A percentile compares a stretch with the other conserved stretches of the same genome.
Evolutionary conservation across 2,888 invertebrate genomes (phyloP).

Genomic region (Cyclophora albipunctata): DNA sequence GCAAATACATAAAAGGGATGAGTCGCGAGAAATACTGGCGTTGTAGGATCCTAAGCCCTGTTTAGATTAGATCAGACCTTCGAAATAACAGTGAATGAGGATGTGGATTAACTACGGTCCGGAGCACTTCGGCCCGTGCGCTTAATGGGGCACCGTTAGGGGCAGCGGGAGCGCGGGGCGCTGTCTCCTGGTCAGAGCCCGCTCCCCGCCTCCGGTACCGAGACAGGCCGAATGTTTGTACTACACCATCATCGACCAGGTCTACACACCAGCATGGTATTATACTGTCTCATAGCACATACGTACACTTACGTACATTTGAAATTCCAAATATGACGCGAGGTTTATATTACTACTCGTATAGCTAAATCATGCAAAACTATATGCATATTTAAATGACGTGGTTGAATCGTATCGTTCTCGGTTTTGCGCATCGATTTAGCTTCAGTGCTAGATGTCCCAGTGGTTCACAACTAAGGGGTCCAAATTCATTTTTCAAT

Average conservation of each 20-base stretch:
- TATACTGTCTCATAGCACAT: constrained; percentile 3
- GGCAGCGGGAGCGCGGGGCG: constrained; percentile 64
- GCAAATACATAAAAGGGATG: constrained; percentile 72
- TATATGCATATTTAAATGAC: constrained; percentile 27
- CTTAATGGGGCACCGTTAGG: constrained; percentile 71
- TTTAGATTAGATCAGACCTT: constrained; percentile 76
- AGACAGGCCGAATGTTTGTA: constrained; percentile 3
- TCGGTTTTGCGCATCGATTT: constrained; percentile 41
- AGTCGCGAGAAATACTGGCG: constrained; percentile 69
- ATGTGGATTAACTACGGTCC: constrained; percentile 76
- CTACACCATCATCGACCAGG: no score
- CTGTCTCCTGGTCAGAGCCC: constrained; percentile 24
- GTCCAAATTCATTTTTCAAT: constrained; percentile 71
- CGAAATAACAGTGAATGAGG: constrained; percentile 76
- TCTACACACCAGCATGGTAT: no score
- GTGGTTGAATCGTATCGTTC: constrained; percentile 26
- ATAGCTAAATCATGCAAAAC: constrained; percentile 18
- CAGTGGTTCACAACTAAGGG: constrained; percentile 51
- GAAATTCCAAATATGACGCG: constrained; percentile 13
- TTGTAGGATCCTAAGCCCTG: constrained; percentile 72
- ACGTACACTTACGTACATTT: constrained; percentile 9
- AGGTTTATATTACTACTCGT: constrained; percentile 15
- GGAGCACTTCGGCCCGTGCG: constrained; percentile 70
- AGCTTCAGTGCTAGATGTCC: constrained; percentile 46
- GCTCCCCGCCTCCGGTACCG: constrained; percentile 12